Base-by-base conservation (phyloP, 2,797 vertebrate genomes). In the Allobates femoralis region DNA sequence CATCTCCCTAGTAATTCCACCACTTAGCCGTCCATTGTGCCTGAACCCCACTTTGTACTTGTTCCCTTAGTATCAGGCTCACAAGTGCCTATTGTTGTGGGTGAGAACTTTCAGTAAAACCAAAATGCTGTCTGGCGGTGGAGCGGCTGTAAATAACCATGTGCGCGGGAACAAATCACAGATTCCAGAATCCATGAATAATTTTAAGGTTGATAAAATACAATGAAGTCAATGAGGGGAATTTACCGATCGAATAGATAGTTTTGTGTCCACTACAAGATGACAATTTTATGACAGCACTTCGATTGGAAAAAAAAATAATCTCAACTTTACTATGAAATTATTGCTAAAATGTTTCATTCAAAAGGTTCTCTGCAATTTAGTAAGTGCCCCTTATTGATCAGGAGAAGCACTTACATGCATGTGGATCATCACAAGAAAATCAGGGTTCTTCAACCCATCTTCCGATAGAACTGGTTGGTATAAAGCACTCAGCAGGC, bases 151-250 rank as follows among this genome's bases (percentile, higher is more conserved):
- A 50, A 60, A 30, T 66, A 50, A 58, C 30, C 6, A 28, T 16
- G 56, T 3, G 21, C 21, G 1, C 78, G 53, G 55, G 69, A 58
- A 66, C 58, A 82, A 75, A 75, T 26, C 28, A 46, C 5, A 28
- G 18, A 79, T 30, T 51, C 56, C n/a, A 56, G 51, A 86, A 71
- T 85, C 55, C 79, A 67, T 66, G 55, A 86, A 81, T 86, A 64
- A 79, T 84, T 51, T 62, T 64, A 37, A 77, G 41, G 58, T 84
- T 37, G 66, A 60, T 53, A 32, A 51, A 64, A 81, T 75, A 75
- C 66, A 81, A 51, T 32, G 37, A 23, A 23, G 56, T 18, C 69
- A 78, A 28, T 16, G 6, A 15, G 41, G 62, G 69, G 23, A 19
- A 34, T 30, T 41, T 58, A 56, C 41, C 53, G 51, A 79, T 79